Evolutionary conservation across 2,888 invertebrate species (phyloP).

Genomic region (Erebia palarica): DNA sequence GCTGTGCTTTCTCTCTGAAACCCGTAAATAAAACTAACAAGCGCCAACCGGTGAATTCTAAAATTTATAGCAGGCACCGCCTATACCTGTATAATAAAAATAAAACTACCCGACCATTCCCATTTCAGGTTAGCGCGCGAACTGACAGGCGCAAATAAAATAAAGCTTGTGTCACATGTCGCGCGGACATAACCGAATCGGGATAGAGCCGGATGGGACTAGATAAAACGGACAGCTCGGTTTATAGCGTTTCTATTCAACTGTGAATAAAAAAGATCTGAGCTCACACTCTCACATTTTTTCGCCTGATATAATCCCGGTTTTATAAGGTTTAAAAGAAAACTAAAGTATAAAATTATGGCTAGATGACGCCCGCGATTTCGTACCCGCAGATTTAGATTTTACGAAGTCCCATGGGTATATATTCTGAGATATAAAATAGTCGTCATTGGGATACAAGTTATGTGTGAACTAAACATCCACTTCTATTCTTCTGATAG

Average conservation of each 20-base stretch:
- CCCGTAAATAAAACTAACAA: not conserved
- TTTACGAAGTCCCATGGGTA: too few relatives aligned
- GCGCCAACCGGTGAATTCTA: constrained; percentile 6
- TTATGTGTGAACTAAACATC: too few relatives aligned
- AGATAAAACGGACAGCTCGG: constrained; percentile 31
- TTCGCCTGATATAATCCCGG: not conserved
- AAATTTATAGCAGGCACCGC: constrained; percentile 11
- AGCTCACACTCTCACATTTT: not conserved
- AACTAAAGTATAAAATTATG: not conserved
- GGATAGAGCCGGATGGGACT: constrained; percentile 28
- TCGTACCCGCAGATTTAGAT: too few relatives aligned
- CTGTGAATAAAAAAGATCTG: constrained; percentile 15
- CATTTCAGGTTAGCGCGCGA: constrained; percentile 29
- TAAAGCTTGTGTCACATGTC: constrained; percentile 38
- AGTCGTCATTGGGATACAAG: too few relatives aligned
- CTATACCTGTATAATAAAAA: constrained; percentile 24
- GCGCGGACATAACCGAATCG: constrained; percentile 34
- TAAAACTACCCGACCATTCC: constrained; percentile 22
- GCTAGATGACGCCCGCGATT: too few relatives aligned
- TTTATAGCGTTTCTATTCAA: constrained; percentile 25
- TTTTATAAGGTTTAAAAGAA: not conserved
- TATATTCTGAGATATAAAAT: too few relatives aligned
- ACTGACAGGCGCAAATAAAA: constrained; percentile 37
- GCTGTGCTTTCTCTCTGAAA: too few relatives aligned
- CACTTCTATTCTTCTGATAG: too few relatives aligned